Evolutionary conservation across 2,888 invertebrate species (phyloP).

Genomic region (Anthophora plumipes): DNA sequence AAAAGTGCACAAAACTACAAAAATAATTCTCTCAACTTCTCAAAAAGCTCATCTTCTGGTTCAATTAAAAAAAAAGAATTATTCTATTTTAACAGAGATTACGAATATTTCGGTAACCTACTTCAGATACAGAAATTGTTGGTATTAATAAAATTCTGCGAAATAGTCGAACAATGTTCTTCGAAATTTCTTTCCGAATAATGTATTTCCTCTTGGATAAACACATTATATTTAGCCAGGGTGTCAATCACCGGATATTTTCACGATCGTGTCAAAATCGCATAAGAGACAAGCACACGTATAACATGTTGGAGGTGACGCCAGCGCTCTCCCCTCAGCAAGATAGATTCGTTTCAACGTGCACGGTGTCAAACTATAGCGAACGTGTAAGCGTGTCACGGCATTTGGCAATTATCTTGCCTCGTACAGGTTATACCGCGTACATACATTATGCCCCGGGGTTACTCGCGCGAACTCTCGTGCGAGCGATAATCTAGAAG

Average conservation of each 20-base stretch:
- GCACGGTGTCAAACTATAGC: conserved; percentile 23
- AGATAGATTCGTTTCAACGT: conserved; percentile 61
- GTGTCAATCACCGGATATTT: conserved; percentile 30
- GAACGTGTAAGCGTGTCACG: conserved; percentile 62
- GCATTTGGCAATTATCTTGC: conserved; percentile 71
- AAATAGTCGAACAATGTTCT: no score
- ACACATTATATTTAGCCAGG: conserved; percentile 12
- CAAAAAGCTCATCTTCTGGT: no score
- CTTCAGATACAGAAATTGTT: no score
- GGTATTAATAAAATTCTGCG: no score
- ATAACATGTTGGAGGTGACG: conserved; percentile 13
- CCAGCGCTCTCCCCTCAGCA: neutral
- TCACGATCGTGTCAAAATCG: conserved; percentile 45
- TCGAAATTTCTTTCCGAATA: neutral
- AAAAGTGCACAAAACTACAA: no score
- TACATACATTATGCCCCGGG: conserved; percentile 47
- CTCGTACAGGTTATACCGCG: conserved; percentile 30
- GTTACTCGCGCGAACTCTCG: conserved; percentile 45
- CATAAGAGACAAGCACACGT: conserved; percentile 22
- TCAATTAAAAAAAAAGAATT: no score
- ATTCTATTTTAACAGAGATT: no score
- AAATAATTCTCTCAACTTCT: no score
- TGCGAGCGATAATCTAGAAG: conserved; percentile 52
- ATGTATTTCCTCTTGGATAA: neutral
- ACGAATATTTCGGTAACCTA: no score